Conservation (phyloP, 1,140 invertebrate genomes). For the Euwallacea similis region DNA sequence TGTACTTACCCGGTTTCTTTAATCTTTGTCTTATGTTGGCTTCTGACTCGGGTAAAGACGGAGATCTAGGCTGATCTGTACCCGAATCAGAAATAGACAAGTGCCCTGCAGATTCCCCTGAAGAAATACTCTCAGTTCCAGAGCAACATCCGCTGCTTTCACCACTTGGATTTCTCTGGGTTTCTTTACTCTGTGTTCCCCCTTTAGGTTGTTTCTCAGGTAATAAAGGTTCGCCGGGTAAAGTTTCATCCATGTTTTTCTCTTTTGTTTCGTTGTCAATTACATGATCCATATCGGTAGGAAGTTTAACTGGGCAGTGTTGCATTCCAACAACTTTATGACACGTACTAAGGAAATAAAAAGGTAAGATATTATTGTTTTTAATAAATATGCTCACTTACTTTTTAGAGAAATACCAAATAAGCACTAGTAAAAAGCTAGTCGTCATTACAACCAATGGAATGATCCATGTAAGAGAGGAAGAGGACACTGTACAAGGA, state of each 20-base stretch:
- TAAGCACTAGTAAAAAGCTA: constrained; percentile 45
- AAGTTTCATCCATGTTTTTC: constrained; percentile 35
- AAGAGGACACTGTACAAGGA: constrained; percentile 27
- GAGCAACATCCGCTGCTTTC: constrained; percentile 63
- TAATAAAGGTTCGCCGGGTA: constrained; percentile 44
- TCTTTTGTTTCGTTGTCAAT: constrained; percentile 31
- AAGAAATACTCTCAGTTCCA: constrained; percentile 62
- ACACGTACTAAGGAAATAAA: constrained; percentile 18
- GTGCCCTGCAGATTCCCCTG: constrained; percentile 59
- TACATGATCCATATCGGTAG: constrained; percentile 56
- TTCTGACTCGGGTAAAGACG: constrained; percentile 23
- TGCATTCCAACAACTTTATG: constrained; percentile 50
- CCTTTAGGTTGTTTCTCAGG: constrained; percentile 51
- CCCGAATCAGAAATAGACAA: constrained; percentile 54
- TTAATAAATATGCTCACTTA: constrained; percentile 43
- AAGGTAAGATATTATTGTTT: not conserved
- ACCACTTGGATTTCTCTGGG: constrained; percentile 52
- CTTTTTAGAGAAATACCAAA: constrained; percentile 53
- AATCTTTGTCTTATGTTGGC: constrained; percentile 27
- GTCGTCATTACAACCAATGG: constrained; percentile 46
- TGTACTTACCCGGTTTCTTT: constrained; percentile 23
- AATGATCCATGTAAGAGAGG: constrained; percentile 2
- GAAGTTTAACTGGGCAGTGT: constrained; percentile 60
- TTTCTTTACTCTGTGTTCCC: not conserved
- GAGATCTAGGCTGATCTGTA: constrained; percentile 43